phyloP scores from a whole-genome alignment of 2,113 vertebrate species.

The Pagrus major region DNA sequence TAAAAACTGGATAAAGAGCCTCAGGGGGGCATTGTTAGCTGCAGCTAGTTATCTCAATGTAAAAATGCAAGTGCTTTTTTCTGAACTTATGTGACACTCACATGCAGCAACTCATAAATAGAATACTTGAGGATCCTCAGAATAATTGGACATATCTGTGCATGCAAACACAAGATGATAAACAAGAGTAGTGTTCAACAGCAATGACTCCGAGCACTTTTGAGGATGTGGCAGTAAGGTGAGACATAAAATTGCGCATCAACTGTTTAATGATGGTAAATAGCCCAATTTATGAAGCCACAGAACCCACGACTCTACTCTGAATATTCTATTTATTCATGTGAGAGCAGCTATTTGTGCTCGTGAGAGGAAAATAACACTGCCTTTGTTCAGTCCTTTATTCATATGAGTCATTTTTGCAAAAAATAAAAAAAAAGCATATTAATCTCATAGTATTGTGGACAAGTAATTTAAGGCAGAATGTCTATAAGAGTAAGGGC shows the following conservation, averaged over 20 bases:
- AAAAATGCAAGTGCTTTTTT: not conserved
- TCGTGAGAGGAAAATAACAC: not conserved
- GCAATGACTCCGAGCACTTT: not conserved
- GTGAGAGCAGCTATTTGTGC: conserved; percentile 8
- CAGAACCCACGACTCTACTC: not conserved
- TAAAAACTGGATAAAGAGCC: not conserved
- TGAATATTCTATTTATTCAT: conserved; percentile 23
- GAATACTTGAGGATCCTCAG: not conserved
- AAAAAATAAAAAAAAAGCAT: not conserved
- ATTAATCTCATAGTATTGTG: not conserved
- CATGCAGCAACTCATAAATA: not conserved
- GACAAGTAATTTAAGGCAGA: not conserved
- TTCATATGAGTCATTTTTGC: not conserved
- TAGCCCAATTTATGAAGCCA: conserved; percentile 14
- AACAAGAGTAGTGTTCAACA: not conserved
- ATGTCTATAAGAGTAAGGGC: not conserved
- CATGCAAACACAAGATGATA: not conserved
- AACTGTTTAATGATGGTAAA: conserved; percentile 3
- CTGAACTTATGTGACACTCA: not conserved
- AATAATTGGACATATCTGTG: not conserved
- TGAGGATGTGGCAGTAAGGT: not conserved
- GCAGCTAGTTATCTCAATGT: not conserved
- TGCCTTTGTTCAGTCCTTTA: not conserved
- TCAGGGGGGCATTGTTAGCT: not conserved
- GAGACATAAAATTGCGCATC: not conserved